Base-by-base conservation (phyloP, 2,888 invertebrate species). In the Eledona agricola region DNA sequence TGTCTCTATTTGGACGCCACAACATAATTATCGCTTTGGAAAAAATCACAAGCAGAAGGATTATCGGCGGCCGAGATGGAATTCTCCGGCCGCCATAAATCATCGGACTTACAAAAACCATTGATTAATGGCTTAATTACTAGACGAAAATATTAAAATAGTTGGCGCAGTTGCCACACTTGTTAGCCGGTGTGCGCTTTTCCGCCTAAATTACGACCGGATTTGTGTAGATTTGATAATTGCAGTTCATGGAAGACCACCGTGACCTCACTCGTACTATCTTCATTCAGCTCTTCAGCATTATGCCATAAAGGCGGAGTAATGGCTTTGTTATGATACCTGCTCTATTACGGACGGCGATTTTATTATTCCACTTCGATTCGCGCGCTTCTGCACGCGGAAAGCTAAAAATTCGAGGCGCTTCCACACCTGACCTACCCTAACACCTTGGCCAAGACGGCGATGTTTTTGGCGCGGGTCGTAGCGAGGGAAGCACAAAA, bases 291-390 rank as follows among this genome's bases (percentile, higher is more conserved):
- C 62, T 72, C 67, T 63, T 66, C 59, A 65, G 60, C 62, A 66
- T 68, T 68, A 67, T 68, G 70, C 70, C 61, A 70, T 71, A 72
- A 71, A 71, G 72, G 72, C 72, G 73, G 72, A 63, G 71, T 72
- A 73, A 73, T 72, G 64, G 70, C 68, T 67, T 66, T 71, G 68
- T 71, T 69, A 70, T 68, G 69, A 69, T 72, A 70, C 72, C 69
- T 70, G 66, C 63, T 69, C 66, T 66, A 69, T 69, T 66, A 65
- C 64, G 57, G 55, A 55, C 55, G 53, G 64, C 60, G 62, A 65
- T 66, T 65, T 68, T 67, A 68, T 67, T 64, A 65, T 66, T 64
- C 64, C 57, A 58, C 63, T 64, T 61, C 61, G 55, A 66, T 63
- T 59, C 58, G 34, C 43, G 11, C n/a, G 45, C 31, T 51, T 25